Percentiles rank a stretch among this genome's conserved stretches.
Evolutionary conservation across 2,888 invertebrate species (phyloP).

Genomic region (Diarsia brunnea): DNA sequence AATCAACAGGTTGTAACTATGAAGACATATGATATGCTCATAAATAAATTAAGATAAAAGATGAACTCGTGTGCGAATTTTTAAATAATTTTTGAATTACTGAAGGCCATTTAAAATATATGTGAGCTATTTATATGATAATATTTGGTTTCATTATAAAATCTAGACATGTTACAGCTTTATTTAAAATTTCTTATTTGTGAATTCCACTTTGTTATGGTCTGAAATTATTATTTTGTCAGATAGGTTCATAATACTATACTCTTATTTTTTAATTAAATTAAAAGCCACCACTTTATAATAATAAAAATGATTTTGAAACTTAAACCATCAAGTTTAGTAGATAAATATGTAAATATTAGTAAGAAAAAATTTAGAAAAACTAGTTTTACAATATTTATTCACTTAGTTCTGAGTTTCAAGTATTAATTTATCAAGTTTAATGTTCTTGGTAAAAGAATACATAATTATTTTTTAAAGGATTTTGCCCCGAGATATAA

Average conservation of each 20-base stretch:
- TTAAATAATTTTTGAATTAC: constrained; percentile 10
- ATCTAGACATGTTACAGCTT: constrained; percentile 40
- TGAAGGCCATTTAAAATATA: constrained; percentile 36
- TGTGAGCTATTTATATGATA: constrained; percentile 51
- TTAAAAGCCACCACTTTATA: neutral
- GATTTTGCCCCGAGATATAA: constrained; percentile 12
- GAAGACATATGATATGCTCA: constrained; percentile 17
- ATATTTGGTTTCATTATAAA: constrained; percentile 37
- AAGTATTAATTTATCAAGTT: neutral
- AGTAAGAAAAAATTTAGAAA: neutral
- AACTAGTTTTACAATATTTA: constrained; percentile 11
- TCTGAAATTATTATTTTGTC: constrained; percentile 6
- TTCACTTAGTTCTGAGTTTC: neutral
- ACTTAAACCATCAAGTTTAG: neutral
- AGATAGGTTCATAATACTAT: neutral
- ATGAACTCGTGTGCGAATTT: constrained; percentile 5
- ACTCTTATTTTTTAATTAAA: neutral
- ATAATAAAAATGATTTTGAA: neutral
- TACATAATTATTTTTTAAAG: constrained; percentile 1
- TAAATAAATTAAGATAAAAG: constrained; percentile 1
- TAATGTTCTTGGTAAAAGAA: neutral
- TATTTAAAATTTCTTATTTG: constrained; percentile 40
- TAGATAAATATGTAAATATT: neutral
- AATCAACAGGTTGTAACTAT: constrained; percentile 31
- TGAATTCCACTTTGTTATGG: neutral